phyloP scores from a whole-genome alignment of 2,888 invertebrate species.

The Hemistola chrysoprasaria region DNA sequence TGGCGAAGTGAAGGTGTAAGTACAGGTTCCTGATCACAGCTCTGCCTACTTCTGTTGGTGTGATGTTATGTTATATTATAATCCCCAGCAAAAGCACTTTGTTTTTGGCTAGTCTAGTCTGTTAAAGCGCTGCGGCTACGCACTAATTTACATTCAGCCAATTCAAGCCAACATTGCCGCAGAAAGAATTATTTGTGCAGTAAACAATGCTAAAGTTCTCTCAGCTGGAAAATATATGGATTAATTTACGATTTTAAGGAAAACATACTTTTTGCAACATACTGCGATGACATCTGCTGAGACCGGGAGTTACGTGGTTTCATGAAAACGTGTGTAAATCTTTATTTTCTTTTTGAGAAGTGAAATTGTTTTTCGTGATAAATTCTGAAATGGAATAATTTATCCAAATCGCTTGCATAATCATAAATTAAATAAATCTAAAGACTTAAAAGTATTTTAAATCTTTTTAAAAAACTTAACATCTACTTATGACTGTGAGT shows the following conservation, averaged over 20 bases:
- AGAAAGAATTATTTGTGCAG: constrained; percentile 51
- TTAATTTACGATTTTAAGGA: constrained; percentile 25
- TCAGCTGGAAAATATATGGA: constrained; percentile 18
- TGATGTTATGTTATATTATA: too few relatives aligned
- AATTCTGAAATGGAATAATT: too few relatives aligned
- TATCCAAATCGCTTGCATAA: too few relatives aligned
- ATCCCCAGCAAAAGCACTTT: too few relatives aligned
- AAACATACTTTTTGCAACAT: constrained; percentile 21
- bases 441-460: too few relatives aligned
- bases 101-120: constrained; percentile 4
- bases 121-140: constrained; percentile 41
- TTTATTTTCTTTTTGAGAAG: neutral
- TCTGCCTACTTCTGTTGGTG: too few relatives aligned
- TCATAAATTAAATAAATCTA: too few relatives aligned
- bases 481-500: too few relatives aligned
- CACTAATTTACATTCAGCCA: constrained; percentile 49
- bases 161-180: constrained; percentile 49
- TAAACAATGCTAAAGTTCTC: constrained; percentile 50
- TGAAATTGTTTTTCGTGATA: too few relatives aligned
- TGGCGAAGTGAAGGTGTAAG: too few relatives aligned
- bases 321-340: constrained; percentile 5
- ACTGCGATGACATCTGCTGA: constrained; percentile 20
- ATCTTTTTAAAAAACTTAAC: too few relatives aligned
- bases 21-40: too few relatives aligned
- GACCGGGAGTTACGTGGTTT: constrained; percentile 19